Base-by-base conservation (phyloP, 2,113 vertebrate species). In the Cynoglossus semilaevis region DNA sequence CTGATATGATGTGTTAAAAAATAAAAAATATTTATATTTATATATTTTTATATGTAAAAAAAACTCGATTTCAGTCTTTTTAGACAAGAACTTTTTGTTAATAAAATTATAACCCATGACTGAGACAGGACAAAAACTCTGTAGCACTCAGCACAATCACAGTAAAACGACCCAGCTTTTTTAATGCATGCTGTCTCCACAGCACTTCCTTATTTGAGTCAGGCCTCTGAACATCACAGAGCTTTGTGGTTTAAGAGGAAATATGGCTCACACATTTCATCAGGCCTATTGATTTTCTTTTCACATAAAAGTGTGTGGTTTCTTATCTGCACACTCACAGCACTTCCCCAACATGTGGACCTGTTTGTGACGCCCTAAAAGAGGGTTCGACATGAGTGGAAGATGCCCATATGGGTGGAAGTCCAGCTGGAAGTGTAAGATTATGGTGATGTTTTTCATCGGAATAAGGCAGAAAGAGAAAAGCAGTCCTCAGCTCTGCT, bases 261-360 rank as follows among this genome's bases (percentile, higher is more conserved):
- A 38, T 11, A 22, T 11, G 65, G 49, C 47, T 67, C 11, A 55
- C 69, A 74, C 57, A 57, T 55, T 57, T 66, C 43, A 36, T 48
- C 10, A 17, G 41, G 54, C 45, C 15, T 61, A 48, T 60, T 58
- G 60, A 67, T 81, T 82, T 85, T 62, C 70, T 66, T 63, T 72
- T 62, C 40, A 43, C 51, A 64, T 61, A 72, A 72, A 74, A 70
- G 29, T 38, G 7, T 43, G 37, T 8, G 42, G 51, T 63, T 66
- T 76, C 63, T 73, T 63, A 72, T 85, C 72, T 74, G 70, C 78
- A 87, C 74, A 85, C 83, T 78, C 71, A 70, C 47, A 29, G 47
- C 16, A 37, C 64, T 74, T 72, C 61, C 72, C 70, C 47, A 4
- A 41, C 81, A 82, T 54, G 72, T 79, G 80, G 84, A 81, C 78